phyloP scores from a whole-genome alignment of 1,140 invertebrate species.

The Pararge aegeria region DNA sequence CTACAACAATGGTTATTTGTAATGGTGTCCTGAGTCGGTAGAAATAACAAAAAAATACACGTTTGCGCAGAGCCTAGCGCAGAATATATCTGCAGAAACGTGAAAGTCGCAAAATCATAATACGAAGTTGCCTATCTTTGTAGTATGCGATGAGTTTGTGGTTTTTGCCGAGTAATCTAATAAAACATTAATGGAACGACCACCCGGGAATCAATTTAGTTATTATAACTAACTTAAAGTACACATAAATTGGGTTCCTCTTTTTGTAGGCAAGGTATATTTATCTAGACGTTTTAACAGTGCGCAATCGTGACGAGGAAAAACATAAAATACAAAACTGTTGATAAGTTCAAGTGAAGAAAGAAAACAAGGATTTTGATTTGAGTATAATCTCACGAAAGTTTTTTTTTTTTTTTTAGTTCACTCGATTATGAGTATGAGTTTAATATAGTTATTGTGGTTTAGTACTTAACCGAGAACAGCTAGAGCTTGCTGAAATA shows the following conservation, averaged over 20 bases:
- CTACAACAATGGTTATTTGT: too few relatives aligned
- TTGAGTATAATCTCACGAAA: too few relatives aligned
- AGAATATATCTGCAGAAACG: conserved; percentile 10
- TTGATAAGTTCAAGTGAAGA: background rate
- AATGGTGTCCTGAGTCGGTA: too few relatives aligned
- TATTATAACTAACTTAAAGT: conserved; percentile 13
- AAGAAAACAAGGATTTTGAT: too few relatives aligned
- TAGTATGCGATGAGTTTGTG: conserved; percentile 24
- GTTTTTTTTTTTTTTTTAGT: too few relatives aligned
- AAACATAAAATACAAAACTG: background rate
- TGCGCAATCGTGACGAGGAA: background rate
- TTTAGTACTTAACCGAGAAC: too few relatives aligned
- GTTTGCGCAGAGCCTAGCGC: too few relatives aligned
- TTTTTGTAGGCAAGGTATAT: background rate
- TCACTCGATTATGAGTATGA: too few relatives aligned
- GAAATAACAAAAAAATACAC: too few relatives aligned
- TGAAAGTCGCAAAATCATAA: conserved; percentile 19
- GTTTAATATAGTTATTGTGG: too few relatives aligned
- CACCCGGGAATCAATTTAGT: conserved; percentile 37
- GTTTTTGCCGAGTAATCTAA: conserved; percentile 31
- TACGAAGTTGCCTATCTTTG: conserved; percentile 17
- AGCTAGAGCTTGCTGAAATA: too few relatives aligned
- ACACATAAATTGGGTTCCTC: conserved; percentile 13
- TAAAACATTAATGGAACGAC: conserved; percentile 34
- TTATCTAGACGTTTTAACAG: background rate